These are phyloP conservation scores for Diaphora mendica DNA, from an alignment of 2,888 invertebrate species.

Conservation along the genomic window DNA sequence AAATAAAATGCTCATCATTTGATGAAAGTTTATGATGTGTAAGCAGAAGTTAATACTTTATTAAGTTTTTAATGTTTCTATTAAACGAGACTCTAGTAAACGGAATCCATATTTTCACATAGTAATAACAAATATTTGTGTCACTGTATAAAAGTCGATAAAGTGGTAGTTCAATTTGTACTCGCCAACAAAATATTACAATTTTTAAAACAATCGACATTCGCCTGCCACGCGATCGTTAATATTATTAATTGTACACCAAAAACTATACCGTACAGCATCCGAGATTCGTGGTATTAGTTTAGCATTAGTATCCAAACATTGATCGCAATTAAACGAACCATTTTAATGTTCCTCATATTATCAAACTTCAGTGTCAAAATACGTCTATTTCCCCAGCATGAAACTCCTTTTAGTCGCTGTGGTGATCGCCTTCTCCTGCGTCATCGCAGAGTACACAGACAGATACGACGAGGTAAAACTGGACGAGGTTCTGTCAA, in stretches of 20 bases:
- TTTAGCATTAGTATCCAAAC: not conserved
- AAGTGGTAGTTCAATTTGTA: too few species aligned
- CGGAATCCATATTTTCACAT: too few species aligned
- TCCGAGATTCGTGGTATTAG: not conserved
- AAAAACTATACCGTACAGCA: too few species aligned
- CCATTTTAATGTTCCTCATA: not conserved
- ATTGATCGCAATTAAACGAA: not conserved
- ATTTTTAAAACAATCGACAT: too few species aligned
- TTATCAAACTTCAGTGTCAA: not conserved
- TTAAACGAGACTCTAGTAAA: not conserved
- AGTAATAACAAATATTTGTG: too few species aligned
- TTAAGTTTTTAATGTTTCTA: not conserved
- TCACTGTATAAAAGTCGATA: too few species aligned
- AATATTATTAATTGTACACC: too few species aligned
- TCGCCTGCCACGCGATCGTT: too few species aligned
- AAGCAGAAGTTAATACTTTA: not conserved
- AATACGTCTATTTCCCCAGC: slow-evolving; percentile 44
- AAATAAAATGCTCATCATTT: not conserved
- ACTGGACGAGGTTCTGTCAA: slow-evolving; percentile 89
- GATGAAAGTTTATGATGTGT: not conserved
- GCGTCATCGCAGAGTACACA: slow-evolving; percentile 78
- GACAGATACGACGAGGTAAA: slow-evolving; percentile 90
- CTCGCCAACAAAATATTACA: too few species aligned
- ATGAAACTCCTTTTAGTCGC: slow-evolving; percentile 62
- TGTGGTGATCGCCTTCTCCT: slow-evolving; percentile 47